Percentiles rank a stretch among this genome's conserved stretches.
phyloP scores from a whole-genome alignment of 2,888 invertebrate species.

The Matsumyia berberina region DNA sequence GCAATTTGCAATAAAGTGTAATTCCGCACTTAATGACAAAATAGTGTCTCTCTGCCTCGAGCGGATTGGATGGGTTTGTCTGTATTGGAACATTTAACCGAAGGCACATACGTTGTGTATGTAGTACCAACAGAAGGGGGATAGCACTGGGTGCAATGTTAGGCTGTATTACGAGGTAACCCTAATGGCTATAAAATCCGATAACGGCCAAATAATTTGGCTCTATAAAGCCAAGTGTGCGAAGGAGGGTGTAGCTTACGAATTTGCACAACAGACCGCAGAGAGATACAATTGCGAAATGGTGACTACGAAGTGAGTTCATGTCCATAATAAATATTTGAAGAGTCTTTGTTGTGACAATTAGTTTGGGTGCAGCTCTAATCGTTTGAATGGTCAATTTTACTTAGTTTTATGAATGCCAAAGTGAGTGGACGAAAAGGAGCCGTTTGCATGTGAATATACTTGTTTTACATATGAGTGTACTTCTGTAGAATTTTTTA shows the following conservation, averaged over 20 bases:
- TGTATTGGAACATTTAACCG: constrained; percentile 58
- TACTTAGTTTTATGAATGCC: constrained; percentile 53
- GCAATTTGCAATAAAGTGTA: constrained; percentile 80
- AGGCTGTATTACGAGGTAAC: constrained; percentile 77
- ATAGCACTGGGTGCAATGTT: constrained; percentile 48
- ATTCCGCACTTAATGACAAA: constrained; percentile 77
- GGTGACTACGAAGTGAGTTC: constrained; percentile 43
- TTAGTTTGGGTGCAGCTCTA: constrained; percentile 64
- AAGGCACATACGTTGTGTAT: constrained; percentile 39
- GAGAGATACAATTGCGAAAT: constrained; percentile 33
- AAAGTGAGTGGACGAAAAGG: neutral
- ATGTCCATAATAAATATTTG: constrained; percentile 67
- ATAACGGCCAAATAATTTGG: constrained; percentile 79
- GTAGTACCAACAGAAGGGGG: constrained; percentile 10
- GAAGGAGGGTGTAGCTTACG: constrained; percentile 53
- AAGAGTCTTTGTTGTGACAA: constrained; percentile 61
- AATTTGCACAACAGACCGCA: constrained; percentile 57
- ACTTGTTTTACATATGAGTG: constrained; percentile 44
- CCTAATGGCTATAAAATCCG: constrained; percentile 79
- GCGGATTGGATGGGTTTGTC: constrained; percentile 37
- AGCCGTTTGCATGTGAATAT: constrained; percentile 24
- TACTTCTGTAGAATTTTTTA: too few species aligned
- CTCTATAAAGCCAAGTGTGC: constrained; percentile 61
- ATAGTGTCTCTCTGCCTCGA: constrained; percentile 74
- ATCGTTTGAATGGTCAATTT: constrained; percentile 68